Evolutionary conservation across 1,140 invertebrate genomes (phyloP), one percentile per base, ranked within the genome.

Genomic region (Lepeophtheirus salmonis): DNA sequence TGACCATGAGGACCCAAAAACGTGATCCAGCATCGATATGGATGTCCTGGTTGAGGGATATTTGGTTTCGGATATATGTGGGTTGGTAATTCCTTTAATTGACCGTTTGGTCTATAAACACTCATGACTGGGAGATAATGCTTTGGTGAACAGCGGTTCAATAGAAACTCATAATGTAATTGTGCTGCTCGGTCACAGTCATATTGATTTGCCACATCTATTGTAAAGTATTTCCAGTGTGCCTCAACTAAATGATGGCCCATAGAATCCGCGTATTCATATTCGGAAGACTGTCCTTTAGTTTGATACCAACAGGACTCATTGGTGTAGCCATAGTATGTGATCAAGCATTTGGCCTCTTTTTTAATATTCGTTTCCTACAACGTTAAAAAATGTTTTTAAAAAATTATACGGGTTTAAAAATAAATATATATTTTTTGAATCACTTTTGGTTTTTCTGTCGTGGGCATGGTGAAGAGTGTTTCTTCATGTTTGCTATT

Each of bases 181-280:
- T 58, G 56, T 3, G 56, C 18, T 24, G 56, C 24, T 16, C 25
- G 13, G 41, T 58, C 56, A 49, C 56, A 58, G 16, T 58, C 56
- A 49, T 30, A 58, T 17, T 58, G 56, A 49, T 49, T 21, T 16
- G 53, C 25, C 2, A 58, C 56, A 16, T 58, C 56, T 14, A 58
- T 58, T 4, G 56, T 58, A 20, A 58, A 58, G 24, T 58, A 58
- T 49, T 58, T 58, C 56, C 56, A 58, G 30, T 58, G 56, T 3
- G 56, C 56, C 20, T 58, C 56, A 30, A 58, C 56, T 22, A 58
- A 49, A 17, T 58, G 56, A 13, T 58, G 56, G 16, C 56, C 56
- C 10, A 58, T 12, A 23, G 56, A 14, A 23, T 58, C 56, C 4
- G 24, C 56, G 30, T 50, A 58, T 12, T 49, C 18, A 17, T 30